Base-by-base conservation (phyloP, 2,113 vertebrate species). In the Apus apus region DNA sequence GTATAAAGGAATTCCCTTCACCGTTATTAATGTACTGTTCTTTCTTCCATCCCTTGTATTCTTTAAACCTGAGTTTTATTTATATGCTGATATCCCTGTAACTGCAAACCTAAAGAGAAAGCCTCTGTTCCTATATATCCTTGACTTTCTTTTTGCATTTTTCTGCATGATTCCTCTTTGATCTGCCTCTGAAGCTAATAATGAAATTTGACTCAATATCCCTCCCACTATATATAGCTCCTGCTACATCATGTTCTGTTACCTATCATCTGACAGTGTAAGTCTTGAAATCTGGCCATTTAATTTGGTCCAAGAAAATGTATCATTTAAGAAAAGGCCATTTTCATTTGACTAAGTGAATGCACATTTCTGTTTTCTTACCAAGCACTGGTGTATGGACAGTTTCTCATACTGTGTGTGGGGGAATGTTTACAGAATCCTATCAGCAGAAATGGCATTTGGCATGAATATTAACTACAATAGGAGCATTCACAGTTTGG, bases 251-350 rank as follows among this genome's bases (percentile, higher is more conserved):
- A 93, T 89, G 88, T 76, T 97, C 92, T 97, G 88, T 90, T 94
- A 94, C 90, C 86, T 84, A 90, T 93, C 96, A 96, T 93, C 93
- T 94, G 94, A 89, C 94, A 96, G 73, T 62, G 73, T 87, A 96
- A 72, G 84, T 94, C 95, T 94, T 97, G 94, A 96, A 96, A 90
- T 81, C 90, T 93, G 83, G 90, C 90, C 93, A 95, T 96, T 96
- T 96, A 89, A 93, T 97, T 92, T 96, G 61, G 68, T 92, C 94
- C 88, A 95, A 96, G 92, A 93, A 96, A 95, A 96, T 50, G 85
- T 85, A 96, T 87, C 82, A 68, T 95, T 95, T 96, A 81, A 84
- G 61, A 89, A 83, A 94, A 87, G 68, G 8, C 85, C 77, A 50
- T 34, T 79, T 92, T 96, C 85, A 65, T 90, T 93, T 96, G 79